Evolutionary conservation across 2,113 vertebrate species (phyloP), one percentile per base, ranked within the genome.

Genomic region (Ramphastos sulfuratus): DNA sequence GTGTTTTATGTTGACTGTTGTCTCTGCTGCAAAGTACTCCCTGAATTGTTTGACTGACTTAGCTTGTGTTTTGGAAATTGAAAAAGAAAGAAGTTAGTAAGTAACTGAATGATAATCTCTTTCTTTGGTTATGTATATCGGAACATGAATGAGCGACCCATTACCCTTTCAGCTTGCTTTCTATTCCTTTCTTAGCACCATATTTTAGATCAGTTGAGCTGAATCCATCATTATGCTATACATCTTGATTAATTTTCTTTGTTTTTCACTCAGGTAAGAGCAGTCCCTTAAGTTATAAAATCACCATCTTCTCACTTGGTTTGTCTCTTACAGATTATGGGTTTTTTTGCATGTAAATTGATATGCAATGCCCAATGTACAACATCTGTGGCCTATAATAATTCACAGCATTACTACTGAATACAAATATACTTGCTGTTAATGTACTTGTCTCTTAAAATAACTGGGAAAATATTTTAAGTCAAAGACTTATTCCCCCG

Each of bases 341-440:
- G 48, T 20, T 76, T 13, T 72, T 59, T 84, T 35, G 37, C 9
- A 46, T 80, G 7, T 54, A 64, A 60, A 7, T 72, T 77, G 19
- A 50, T 46, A 27, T 4, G 1, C 4, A 2, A 52, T 35, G 12
- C 6, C 18, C 10, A 58, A 5, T 10, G 4, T 39, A 46, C 4
- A 60, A 31, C 0, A 28, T 44, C 75, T 89, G 80, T 70, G 2
- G 4, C 27, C 17, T 66, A 12, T 39, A 50, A n/a, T 55, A 50
- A 80, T 28, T 83, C 25, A 44, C 3, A 46, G 8, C 8, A 19
- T 42, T 81, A 31, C 42, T 31, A 9, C 60, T 19, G 12, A 61
- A 6, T 13, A 2, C 27, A 74, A 70, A 4, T 27, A 3, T 65
- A 70, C 17, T 55, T 88, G 2, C 21, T 52, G 50, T 58, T 84